phyloP scores from a whole-genome alignment of 2,888 invertebrate genomes.

The Lasioglossum leucozonium region DNA sequence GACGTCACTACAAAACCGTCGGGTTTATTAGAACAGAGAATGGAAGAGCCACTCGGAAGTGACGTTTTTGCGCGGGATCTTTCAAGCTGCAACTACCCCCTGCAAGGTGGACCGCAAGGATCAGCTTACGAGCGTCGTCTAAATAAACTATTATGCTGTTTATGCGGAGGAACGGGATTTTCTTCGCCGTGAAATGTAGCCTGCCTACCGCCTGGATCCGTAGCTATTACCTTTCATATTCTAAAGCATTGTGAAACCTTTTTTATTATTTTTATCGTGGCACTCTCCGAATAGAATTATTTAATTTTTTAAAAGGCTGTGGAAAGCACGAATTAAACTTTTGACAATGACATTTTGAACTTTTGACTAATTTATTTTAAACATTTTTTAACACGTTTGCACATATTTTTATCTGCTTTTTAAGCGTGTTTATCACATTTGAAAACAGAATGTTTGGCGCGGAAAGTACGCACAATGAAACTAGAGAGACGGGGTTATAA shows the following conservation, averaged over 20 bases:
- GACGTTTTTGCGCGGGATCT: neutral
- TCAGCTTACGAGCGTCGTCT: neutral
- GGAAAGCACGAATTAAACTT: no score
- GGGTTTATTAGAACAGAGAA: neutral
- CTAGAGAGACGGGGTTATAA: neutral
- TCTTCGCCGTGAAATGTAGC: neutral
- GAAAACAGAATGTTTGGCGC: neutral
- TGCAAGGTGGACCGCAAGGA: neutral
- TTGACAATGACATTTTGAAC: no score
- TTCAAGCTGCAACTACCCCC: neutral
- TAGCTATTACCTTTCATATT: neutral
- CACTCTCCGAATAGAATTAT: neutral
- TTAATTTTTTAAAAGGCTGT: no score
- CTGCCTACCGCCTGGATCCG: neutral
- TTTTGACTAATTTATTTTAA: no score
- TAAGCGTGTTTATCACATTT: neutral
- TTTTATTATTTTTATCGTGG: neutral
- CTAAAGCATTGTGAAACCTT: neutral
- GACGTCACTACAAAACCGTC: neutral
- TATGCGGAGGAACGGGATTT: neutral
- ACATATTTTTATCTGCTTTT: neutral
- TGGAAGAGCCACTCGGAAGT: neutral
- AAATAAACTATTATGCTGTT: neutral
- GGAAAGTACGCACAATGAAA: neutral
- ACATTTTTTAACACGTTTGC: neutral